Base-by-base conservation (phyloP, 2,888 invertebrate genomes). In the Ochropleura plecta region DNA sequence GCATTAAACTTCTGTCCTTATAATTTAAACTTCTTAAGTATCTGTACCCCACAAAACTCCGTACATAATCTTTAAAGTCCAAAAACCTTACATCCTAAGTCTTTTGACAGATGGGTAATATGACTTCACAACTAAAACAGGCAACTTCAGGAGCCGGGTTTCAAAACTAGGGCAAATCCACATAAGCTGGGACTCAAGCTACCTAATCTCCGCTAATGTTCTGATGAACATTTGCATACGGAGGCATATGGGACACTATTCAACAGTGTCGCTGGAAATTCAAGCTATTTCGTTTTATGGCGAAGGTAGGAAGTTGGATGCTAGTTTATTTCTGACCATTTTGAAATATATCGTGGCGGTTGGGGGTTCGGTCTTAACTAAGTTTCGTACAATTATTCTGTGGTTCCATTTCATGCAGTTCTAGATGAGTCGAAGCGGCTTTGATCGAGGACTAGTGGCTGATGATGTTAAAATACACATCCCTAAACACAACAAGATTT, bases 181-280 rank as follows among this genome's bases (percentile, higher is more conserved):
- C 59, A 75, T 81, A 73, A 81, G 75, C 70, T 42, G 16, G 48
- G 70, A 44, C 69, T 73, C 59, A 30, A 75, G 55, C 63, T 63
- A 65, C 63, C 81, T 83, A 81, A 83, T 83, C 83, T 81, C 63
- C 14, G 64, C 70, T 81, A 83, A 83, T 81, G 71, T 81, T 75
- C 75, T 81, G 70, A 70, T 73, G 84, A 76, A 73, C 68, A 83
- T 83, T 83, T 80, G 63, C 78, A 83, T 83, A 83, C 46, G 60
- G 44, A 62, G 30, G 20, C 72, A 74, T 76, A 49, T 71, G 63
- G 46, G 49, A 65, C 66, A 70, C 57, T 67, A 64, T 44, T 65
- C 63, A 42, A 63, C 67, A 18, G 14, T 55, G 44, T 46, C 18
- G 72, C 48, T 62, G 49, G 4, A 62, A 78, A 53, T 80, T 80